These are phyloP conservation scores for Thecophora atra DNA, from an alignment of 2,888 invertebrate genomes.

Conservation along the genomic window DNA sequence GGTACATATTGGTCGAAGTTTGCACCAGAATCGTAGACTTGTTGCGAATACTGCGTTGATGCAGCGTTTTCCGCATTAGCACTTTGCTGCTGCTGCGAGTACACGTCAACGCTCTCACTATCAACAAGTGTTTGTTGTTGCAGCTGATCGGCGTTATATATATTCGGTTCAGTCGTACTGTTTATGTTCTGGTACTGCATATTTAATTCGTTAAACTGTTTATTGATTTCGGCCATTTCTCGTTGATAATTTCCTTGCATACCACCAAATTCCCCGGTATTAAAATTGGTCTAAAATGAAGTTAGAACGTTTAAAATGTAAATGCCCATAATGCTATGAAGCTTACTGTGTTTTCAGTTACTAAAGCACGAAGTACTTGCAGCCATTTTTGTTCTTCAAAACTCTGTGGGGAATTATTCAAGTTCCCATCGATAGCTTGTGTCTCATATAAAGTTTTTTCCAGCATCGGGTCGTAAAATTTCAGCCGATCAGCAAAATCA, in stretches of 20 bases:
- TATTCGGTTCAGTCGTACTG: slow-evolving; percentile 23
- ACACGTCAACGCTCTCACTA: slow-evolving; percentile 9
- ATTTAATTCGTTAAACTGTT: slow-evolving; percentile 63
- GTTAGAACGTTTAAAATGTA: background rate
- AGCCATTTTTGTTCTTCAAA: slow-evolving; percentile 64
- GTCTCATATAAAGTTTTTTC: slow-evolving; percentile 60
- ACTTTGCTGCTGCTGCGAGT: slow-evolving; percentile 35
- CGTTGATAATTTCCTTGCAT: slow-evolving; percentile 48
- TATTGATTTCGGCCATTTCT: slow-evolving; percentile 60
- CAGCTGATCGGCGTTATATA: slow-evolving; percentile 43
- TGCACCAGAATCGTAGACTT: slow-evolving; percentile 34
- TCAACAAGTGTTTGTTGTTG: slow-evolving; percentile 34
- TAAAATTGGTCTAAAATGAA: slow-evolving; percentile 30
- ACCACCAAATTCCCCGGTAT: slow-evolving; percentile 29
- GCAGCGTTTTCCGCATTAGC: slow-evolving; percentile 16
- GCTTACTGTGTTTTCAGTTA: slow-evolving; percentile 49
- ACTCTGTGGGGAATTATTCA: slow-evolving; percentile 48
- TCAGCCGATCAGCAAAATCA: slow-evolving; percentile 71
- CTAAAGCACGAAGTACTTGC: slow-evolving; percentile 59
- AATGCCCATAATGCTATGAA: background rate
- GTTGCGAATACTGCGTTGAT: slow-evolving; percentile 41
- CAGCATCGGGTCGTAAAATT: slow-evolving; percentile 74
- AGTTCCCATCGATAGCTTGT: slow-evolving; percentile 54
- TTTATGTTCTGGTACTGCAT: slow-evolving; percentile 56
- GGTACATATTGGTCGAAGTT: slow-evolving; percentile 37